Base-by-base conservation (phyloP, 2,797 vertebrate genomes). In the Alosa sapidissima region DNA sequence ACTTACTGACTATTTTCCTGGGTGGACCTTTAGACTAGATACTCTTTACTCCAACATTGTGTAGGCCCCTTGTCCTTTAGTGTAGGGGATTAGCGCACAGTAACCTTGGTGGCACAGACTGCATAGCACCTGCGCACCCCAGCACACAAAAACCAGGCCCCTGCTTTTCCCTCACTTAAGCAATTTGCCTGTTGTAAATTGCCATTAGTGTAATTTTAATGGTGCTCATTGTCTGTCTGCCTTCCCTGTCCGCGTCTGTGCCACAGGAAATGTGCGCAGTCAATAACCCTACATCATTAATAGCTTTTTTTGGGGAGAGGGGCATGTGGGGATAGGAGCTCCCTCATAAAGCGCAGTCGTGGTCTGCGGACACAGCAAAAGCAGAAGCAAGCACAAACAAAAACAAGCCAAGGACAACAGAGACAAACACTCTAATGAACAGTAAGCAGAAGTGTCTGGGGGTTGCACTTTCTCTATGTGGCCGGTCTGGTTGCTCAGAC, bases 161-260 rank as follows among this genome's bases (percentile, higher is more conserved):
- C 91, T 86, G 91, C 72, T 33, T 3, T 6, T 92, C 91, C 92
- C 87, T 91, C 92, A 95, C 95, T 95, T 95, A 95, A 95, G 94
- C 92, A 93, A 92, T 93, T 78, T 92, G 92, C 93, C 93, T 92
- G 92, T 91, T 93, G 93, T 95, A 95, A 96, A 95, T 94, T 94
- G 93, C 95, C 94, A 94, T 95, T 95, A 94, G 92, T 88, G 89
- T 89, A 85, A 89, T 93, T 94, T 94, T 95, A 95, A 95, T 95
- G 94, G 90, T 92, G 93, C 93, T 94, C 89, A 91, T 92, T 94
- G 94, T 95, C 94, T 95, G 93, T 91, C 90, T 88, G 90, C 90
- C 92, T 93, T 94, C 93, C 93, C 88, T 90, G 92, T 95, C 93
- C 93, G 91, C 86, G 94, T 95, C 95, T 95, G 92, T 88, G 88